A percentile compares a stretch with the other conserved stretches of the same genome.
Conservation (phyloP, 2,113 vertebrate species). For the Montifringilla adamsi region DNA sequence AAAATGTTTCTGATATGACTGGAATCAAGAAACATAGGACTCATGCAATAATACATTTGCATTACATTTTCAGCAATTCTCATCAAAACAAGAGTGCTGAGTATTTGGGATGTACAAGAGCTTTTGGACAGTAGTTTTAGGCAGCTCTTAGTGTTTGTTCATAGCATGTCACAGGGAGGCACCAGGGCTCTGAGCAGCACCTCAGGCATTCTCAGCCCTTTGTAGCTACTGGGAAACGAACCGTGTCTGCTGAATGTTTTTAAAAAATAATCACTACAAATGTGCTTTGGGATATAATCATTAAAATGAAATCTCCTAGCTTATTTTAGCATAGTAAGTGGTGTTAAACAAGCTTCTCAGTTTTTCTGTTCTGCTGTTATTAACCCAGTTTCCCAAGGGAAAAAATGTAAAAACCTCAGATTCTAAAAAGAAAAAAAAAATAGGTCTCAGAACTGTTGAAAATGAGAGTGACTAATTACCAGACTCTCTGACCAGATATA, state of each 20-base stretch:
- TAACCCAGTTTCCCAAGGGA: conserved; percentile 55
- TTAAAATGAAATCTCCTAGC: conserved; percentile 41
- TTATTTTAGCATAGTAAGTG: conserved; percentile 56
- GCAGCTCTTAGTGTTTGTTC: not conserved
- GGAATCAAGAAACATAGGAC: not conserved
- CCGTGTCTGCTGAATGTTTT: conserved; percentile 22
- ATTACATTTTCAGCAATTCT: not conserved
- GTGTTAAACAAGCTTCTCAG: conserved; percentile 61
- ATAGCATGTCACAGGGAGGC: not conserved
- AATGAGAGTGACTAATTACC: conserved; percentile 59
- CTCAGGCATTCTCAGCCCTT: not conserved
- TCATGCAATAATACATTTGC: not conserved
- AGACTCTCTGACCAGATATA: conserved; percentile 55
- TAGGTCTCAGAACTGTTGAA: conserved; percentile 35
- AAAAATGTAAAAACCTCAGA: conserved; percentile 37
- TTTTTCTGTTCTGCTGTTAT: conserved; percentile 63
- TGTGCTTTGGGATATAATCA: conserved; percentile 57
- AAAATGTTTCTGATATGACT: not conserved
- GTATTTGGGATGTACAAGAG: not conserved
- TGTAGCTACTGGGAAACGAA: conserved; percentile 37
- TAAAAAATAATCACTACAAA: conserved; percentile 57
- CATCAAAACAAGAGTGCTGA: not conserved
- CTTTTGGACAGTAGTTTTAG: not conserved
- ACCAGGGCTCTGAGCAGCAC: not conserved
- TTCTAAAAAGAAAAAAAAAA: conserved; percentile 23